Percentiles rank a stretch among this genome's conserved stretches.
Evolutionary conservation across 2,797 vertebrate species (phyloP).

Genomic region (Echeneis naucrates): DNA sequence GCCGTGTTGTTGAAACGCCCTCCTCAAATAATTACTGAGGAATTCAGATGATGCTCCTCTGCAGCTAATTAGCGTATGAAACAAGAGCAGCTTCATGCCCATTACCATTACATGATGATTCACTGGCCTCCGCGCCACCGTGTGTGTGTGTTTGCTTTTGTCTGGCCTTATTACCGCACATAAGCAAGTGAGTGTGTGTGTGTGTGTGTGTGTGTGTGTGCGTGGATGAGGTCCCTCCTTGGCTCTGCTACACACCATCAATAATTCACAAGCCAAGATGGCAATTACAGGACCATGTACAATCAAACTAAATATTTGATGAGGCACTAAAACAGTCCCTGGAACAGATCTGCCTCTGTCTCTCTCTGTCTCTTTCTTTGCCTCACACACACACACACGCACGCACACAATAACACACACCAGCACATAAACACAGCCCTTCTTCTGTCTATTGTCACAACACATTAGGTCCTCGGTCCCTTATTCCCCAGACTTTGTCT

Average conservation of each 20-base stretch:
- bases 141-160: slow-evolving; percentile 45
- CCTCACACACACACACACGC: slow-evolving; percentile 19
- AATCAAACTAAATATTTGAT: slow-evolving; percentile 91
- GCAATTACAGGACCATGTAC: slow-evolving; percentile 88
- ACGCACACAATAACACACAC: slow-evolving; percentile 7
- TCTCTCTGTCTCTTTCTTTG: slow-evolving; percentile 44
- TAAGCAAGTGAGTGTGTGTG: slow-evolving; percentile 26
- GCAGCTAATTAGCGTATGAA: slow-evolving; percentile 75
- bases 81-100: slow-evolving; percentile 64
- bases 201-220: slow-evolving; percentile 41
- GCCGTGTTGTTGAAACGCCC: slow-evolving; percentile 56
- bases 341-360: slow-evolving; percentile 81
- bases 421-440: slow-evolving; percentile 17
- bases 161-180: slow-evolving; percentile 53
- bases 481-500: slow-evolving; percentile 71
- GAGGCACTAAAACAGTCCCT: slow-evolving; percentile 88
- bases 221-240: slow-evolving; percentile 59
- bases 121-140: slow-evolving; percentile 43
- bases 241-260: slow-evolving; percentile 83
- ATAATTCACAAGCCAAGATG: slow-evolving; percentile 88
- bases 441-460: slow-evolving; percentile 70
- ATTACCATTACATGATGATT: slow-evolving; percentile 65
- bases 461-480: slow-evolving; percentile 60
- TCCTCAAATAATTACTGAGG: slow-evolving; percentile 76
- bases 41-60: slow-evolving; percentile 61